Base-by-base conservation (phyloP, 1,140 invertebrate genomes). In the Aricia agestis region DNA sequence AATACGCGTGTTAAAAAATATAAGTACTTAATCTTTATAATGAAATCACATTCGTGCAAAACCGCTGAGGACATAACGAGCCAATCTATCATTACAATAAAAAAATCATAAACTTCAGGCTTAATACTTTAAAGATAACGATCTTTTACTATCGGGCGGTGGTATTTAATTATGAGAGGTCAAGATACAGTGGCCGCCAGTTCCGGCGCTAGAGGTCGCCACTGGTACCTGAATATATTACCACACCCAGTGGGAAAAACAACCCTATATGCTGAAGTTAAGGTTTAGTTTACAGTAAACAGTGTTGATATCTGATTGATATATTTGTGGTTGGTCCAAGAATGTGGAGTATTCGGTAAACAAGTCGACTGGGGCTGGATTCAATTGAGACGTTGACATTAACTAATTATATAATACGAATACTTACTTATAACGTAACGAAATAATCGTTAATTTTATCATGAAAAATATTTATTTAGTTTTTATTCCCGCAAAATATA, bases 131-230 rank as follows among this genome's bases (percentile, higher is more conserved):
- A 6, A 63, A 19, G 18, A 19, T 63, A 19, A 5, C 17, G 18
- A 63, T 19, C 59, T n/a, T 13, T 19, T 25, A 5, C 59, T 18
- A 63, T 19, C 59, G 19, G 59, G 6, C 58, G 58, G 58, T 17
- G 59, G 18, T 63, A 63, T 18, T 63, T 63, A 63, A 63, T 63
- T 63, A 63, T 63, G 59, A 63, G 59, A 63, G 59, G 18, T 63
- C 59, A 63, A 63, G 10, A 19, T 63, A 63, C 6, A 19, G 18
- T 58, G 66, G 66, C 36, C 66, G 45, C 65, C 19, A 67, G 65
- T 71, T 71, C 70, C 70, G 70, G 18, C n/a, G n/a, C 18, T 25
- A 67, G 70, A 71, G 66, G 70, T 41, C 70, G 66, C 31, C 70
- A 63, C 52, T 13, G 66, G 66, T 71, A 71, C 11, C 70, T 71